Evolutionary conservation across 2,888 invertebrate species (phyloP), one percentile per base, ranked within the genome.

Genomic region (Cenopis cana): DNA sequence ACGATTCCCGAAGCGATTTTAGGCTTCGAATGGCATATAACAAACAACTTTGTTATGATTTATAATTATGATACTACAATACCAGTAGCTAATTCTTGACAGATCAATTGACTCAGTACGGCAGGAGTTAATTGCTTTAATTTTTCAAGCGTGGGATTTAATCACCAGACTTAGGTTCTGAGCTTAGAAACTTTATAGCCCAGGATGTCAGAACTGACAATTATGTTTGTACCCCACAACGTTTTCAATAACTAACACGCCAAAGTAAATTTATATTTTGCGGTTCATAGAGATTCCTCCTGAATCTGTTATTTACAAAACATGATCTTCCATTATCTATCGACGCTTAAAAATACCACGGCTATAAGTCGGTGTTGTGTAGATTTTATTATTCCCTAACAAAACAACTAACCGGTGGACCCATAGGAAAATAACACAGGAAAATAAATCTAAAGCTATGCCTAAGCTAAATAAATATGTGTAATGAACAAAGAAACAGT

Each of bases 401-500:
- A 24, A 64, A 52, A 52, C 33, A 52, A 14, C 20, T 6, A 24
- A 10, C 41, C 46, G 29, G 17, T 8, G 50, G 14, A 29, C 29
- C 8, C 5, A 20, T 61, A 62, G 33, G 50, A 49, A 61, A 49
- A 33, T 1, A 49, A 9, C 18, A 36, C 20, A 50, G 52, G n/a
- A 54, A 64, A 54, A 52, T 52, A 20, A 52, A 54, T 54, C 50
- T 52, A n/a, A 20, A 62, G 20, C 57, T 33, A 59, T 11, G 17
- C n/a, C 18, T 50, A 4, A 59, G 57, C 50, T 46, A 60, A 46
- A 60, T n/a, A n/a, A n/a, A n/a, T 54, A 50, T 49, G 17, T 24
- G 52, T 59, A 54, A 67, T 18, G 60, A 61, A 61, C 68, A 68
- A 68, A 68, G 68, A 61, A 29, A 29, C 60, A 50, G 67, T 67